These are phyloP conservation scores for Kradibia gibbosae DNA, from an alignment of 1,140 invertebrate species.

Conservation along the genomic window DNA sequence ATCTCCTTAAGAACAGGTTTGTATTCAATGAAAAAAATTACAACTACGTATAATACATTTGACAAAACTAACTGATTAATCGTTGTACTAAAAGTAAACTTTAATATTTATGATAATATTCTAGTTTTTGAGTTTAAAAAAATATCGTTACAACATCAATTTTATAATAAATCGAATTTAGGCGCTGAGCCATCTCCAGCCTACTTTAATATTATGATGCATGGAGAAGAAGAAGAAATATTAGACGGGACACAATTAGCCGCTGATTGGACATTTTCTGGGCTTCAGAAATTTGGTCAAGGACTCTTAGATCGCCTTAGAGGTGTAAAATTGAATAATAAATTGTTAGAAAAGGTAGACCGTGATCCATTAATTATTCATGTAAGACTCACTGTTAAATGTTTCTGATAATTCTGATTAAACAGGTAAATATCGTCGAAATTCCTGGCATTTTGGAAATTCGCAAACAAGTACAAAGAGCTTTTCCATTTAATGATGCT, in stretches of 20 bases:
- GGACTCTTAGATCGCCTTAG: conserved; percentile 90
- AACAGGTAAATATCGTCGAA: conserved; percentile 94
- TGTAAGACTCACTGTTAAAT: background rate
- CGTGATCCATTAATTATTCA: background rate
- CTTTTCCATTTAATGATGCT: conserved; percentile 95
- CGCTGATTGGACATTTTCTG: conserved; percentile 93
- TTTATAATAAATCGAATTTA: conserved; percentile 63
- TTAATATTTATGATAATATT: too few species aligned
- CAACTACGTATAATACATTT: background rate
- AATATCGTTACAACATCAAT: background rate
- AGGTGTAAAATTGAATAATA: conserved; percentile 86
- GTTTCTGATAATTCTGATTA: background rate
- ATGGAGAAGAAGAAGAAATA: conserved; percentile 87
- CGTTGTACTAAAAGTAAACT: background rate
- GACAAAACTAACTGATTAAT: background rate
- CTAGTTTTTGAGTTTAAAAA: too few species aligned
- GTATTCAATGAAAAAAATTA: conserved; percentile 37
- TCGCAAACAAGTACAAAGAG: conserved; percentile 90
- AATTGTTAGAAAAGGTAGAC: conserved; percentile 89
- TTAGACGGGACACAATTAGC: conserved; percentile 93
- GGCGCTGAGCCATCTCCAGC: conserved; percentile 94
- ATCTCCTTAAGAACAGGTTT: conserved; percentile 89
- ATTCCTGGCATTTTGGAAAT: conserved; percentile 96
- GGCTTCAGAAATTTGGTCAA: conserved; percentile 95
- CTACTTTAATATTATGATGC: conserved; percentile 94